These are phyloP conservation scores for Synergus laeviventris DNA, from an alignment of 2,888 invertebrate genomes.

Conservation along the genomic window DNA sequence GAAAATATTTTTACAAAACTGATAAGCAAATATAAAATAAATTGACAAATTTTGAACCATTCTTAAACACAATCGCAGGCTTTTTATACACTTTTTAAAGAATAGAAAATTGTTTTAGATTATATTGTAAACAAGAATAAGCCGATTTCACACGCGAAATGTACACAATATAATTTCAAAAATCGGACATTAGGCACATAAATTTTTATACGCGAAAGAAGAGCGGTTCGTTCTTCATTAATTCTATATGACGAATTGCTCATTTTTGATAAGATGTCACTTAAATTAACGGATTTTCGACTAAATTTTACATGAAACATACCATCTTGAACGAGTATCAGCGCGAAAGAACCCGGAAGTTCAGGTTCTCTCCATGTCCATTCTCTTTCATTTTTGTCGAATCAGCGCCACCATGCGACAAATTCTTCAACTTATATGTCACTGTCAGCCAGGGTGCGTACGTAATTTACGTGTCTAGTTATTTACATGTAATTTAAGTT, in stretches of 20 bases:
- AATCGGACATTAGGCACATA: background rate
- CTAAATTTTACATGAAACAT: background rate
- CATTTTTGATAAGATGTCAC: background rate
- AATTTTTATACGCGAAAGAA: background rate
- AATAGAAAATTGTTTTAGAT: background rate
- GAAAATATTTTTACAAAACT: background rate
- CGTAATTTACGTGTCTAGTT: too few relatives aligned
- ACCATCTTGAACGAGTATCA: conserved; percentile 25
- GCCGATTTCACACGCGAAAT: background rate
- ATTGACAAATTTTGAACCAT: too few relatives aligned
- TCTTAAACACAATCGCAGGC: background rate
- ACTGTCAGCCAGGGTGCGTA: too few relatives aligned
- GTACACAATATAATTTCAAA: background rate
- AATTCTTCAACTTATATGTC: background rate
- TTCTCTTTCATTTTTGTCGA: background rate
- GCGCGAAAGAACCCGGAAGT: background rate
- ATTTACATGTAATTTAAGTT: too few relatives aligned
- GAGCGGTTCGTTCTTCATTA: background rate
- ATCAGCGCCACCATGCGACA: background rate
- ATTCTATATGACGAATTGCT: background rate
- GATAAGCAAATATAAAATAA: background rate
- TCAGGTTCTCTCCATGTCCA: background rate
- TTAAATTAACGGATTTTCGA: conserved; percentile 13
- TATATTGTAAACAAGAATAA: background rate
- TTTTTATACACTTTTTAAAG: background rate